Percentiles rank a stretch among this genome's conserved stretches.
phyloP scores from a whole-genome alignment of 2,797 vertebrate genomes.

The Centropyge bicolor region DNA sequence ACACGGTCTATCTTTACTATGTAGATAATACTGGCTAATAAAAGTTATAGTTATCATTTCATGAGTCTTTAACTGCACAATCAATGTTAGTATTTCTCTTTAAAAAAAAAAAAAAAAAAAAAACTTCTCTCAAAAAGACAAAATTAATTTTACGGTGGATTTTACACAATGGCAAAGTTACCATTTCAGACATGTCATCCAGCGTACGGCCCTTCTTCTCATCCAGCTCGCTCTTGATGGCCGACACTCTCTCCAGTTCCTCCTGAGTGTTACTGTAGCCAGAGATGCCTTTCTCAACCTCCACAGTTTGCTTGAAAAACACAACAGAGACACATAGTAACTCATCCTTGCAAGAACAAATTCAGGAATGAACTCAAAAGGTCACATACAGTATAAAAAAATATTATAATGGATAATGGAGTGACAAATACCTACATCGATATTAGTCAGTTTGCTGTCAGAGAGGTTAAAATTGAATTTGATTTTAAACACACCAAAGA shows the following conservation, averaged over 20 bases:
- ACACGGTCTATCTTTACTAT: background rate
- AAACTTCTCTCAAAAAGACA: background rate
- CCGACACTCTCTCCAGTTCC: conserved; percentile 94
- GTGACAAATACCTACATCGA: background rate
- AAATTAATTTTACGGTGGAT: background rate
- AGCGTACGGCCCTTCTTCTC: conserved; percentile 94
- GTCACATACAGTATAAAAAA: background rate
- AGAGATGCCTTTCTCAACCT: conserved; percentile 94
- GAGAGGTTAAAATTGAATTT: background rate
- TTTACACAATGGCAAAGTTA: conserved; percentile 68
- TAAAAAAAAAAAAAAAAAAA: background rate
- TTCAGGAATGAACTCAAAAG: background rate
- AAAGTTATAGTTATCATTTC: background rate
- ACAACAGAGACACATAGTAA: conserved; percentile 22
- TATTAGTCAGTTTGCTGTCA: background rate
- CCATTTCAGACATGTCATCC: conserved; percentile 98
- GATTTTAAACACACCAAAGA: background rate
- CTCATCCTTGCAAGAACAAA: background rate
- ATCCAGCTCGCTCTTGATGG: conserved; percentile 95
- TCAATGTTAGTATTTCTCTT: background rate
- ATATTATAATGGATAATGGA: background rate
- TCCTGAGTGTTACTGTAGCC: conserved; percentile 96
- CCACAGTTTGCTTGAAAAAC: conserved; percentile 88
- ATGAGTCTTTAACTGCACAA: background rate
- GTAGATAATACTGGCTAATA: background rate